Base-by-base conservation (phyloP, 2,888 invertebrate species). In the Priocnemis perturbator region DNA sequence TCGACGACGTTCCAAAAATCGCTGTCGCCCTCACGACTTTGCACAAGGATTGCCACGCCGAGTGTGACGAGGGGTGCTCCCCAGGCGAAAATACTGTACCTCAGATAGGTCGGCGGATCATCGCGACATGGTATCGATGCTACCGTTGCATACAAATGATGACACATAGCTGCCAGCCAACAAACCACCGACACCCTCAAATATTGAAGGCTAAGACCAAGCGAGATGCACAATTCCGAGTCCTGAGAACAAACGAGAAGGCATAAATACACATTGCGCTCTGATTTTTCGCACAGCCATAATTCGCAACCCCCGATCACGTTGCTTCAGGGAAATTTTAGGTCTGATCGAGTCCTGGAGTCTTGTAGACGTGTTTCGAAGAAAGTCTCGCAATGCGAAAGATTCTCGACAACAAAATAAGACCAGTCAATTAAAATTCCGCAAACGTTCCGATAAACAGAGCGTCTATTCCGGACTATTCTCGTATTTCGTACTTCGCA, bases 121-220 rank as follows among this genome's bases (percentile, higher is more conserved):
- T 89, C 88, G 15, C 88, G 79, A 7, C 85, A 83, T 2, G 88
- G 88, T 48, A 89, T 77, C 47, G 88, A 87, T 19, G 88, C 87
- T 0, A 89, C 87, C 15, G 87, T 88, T 52, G 90, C 89, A 86
- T 92, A 91, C 85, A 93, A 90, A 84, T 93, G 93, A 86, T 92
- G 92, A 20, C 93, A 91, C 91, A 93, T 93, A 17, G 92, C 91
- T 64, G 93, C 90, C 87, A 93, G 90, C 94, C 94, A 94, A 78
- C 93, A 93, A 71, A 93, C 91, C 15, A 93, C 92, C 57, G 93
- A 91, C 62, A 94, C 89, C 66, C 93, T 91, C 47, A 93, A 90
- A 82, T 93, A 94, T 81, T 94, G 93, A 62, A 93, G 88, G 3
- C 92, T 91, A 74, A 93, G 90, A 2, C 93, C 92, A 64, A 93